Base-by-base conservation (phyloP, 2,888 invertebrate species). In the Folsomia candida region DNA sequence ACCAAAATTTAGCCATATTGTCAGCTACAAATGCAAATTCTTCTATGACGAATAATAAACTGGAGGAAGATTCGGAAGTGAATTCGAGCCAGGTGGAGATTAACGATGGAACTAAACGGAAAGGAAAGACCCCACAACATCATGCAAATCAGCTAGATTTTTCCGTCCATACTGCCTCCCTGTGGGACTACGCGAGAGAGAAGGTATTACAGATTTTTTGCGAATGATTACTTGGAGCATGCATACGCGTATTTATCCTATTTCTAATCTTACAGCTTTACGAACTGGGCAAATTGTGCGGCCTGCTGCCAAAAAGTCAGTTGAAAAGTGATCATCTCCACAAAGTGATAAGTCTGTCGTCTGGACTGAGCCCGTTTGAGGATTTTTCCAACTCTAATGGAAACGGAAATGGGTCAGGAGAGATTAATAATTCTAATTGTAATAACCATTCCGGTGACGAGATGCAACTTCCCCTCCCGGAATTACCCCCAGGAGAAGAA, bases 311-410 rank as follows among this genome's bases (percentile, higher is more conserved):
- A 0, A 93, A 91, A 1, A 88, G 86, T 25, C 87, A 87, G 28
- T 93, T 93, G 0, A 88, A 90, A 0, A 95, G 95, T 1, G 91
- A 91, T 81, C 95, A 97, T 83, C 86, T 97, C 3, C 94, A 95
- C 81, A 88, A 90, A 51, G 94, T 97, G 0, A 93, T 97, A 26
- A 91, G 92, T 82, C 85, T 97, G 14, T 92, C 94, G 0, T 91
- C 94, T 0, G 96, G 97, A 91, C 94, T 83, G 75, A 81, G 72
- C 77, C 80, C n/a, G 74, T 80, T 70, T 54, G 75, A 51, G 51
- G 67, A 71, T 58, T 61, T 68, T 51, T 58, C 69, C 1, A 66
- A 67, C 25, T 65, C 69, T 47, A 70, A 68, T 37, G 72, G 68
- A 51, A 76, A 74, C 59, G 70, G 68, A 14, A 69, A 71, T 51